Base-by-base conservation (phyloP, 2,797 vertebrate species). In the Botia kubotai region DNA sequence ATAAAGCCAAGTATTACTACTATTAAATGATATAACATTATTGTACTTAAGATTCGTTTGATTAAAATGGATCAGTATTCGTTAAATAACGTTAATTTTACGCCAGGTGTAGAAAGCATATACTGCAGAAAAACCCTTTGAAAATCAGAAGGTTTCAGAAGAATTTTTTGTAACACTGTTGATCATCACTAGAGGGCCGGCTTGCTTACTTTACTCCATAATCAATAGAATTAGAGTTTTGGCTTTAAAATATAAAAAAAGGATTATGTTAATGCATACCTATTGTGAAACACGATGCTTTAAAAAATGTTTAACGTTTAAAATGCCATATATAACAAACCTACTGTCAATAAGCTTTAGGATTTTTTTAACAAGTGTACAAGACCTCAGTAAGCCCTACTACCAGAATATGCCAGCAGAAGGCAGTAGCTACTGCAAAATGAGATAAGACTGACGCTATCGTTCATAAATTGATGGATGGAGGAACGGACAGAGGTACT, bases 181-280 rank as follows among this genome's bases (percentile, higher is more conserved):
- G 4, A 3, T 53, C 69, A 66, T 16, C 77, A 72, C 77, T 43
- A 79, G 77, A 72, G 71, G 33, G 3, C 69, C 65, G 33, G 8
- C 39, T 50, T 21, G 68, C 39, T 69, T 19, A 69, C 57, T 8
- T 11, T 6, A 12, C 13, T 39, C 11, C 7, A 21, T 26, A 16
- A 75, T 13, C n/a, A 46, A 60, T 3, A 17, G n/a, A 0, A 33
- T n/a, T 16, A 1, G 10, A 4, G 3, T n/a, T 13, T 48, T 60
- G 6, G 10, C 2, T 73, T 43, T 4, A 11, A 33, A 65, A 65
- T 29, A 33, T 0, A 10, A 7, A 5, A 48, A 23, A 7, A 5
- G 0, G n/a, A 4, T 23, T 33, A 5, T 4, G 2, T 48, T 62
- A 29, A 62, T 21, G 5, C 13, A 23, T 0, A 36, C 2, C 8